Evolutionary conservation across 2,888 invertebrate species (phyloP), one percentile per base, ranked within the genome.

Genomic region (Rhagophthalmus giganteus): DNA sequence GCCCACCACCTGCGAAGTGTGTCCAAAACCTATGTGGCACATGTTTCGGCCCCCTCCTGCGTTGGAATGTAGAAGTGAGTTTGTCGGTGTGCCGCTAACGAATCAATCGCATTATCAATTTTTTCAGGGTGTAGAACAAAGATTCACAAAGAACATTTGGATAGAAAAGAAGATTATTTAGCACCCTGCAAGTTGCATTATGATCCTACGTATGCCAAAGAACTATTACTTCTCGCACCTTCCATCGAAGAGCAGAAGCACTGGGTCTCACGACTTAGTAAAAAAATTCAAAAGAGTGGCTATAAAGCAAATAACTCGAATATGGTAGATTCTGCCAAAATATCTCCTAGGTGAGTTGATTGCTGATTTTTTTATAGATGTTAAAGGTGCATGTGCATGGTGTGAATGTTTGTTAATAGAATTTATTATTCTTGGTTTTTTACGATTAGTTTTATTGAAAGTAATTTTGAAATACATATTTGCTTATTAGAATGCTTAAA

Each of bases 31-130:
- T 66, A 82, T 98, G 64, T 98, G 95, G 93, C 90, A 96, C 77
- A 90, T 98, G 87, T 90, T 99, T 77, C 88, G 95, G 69, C 98
- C 98, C 61, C 97, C 98, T 57, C 92, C 94, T 62, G 98, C 98
- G 54, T 84, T 95, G 69, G 98, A 98, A 79, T 99, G 99, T 77
- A 84, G 93, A 81, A 85, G 97, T 93, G 71, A 81, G 84, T 31
- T 28, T 13, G n/a, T n/a, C n/a, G n/a, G n/a, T n/a, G n/a, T n/a
- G n/a, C n/a, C n/a, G n/a, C n/a, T n/a, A n/a, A n/a, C n/a, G n/a
- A n/a, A n/a, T n/a, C n/a, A n/a, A n/a, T n/a, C n/a, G n/a, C n/a
- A n/a, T n/a, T n/a, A n/a, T n/a, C n/a, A n/a, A n/a, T n/a, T n/a
- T n/a, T n/a, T n/a, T n/a, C n/a, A 90, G 95, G 94, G 61, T 98